phyloP scores from a whole-genome alignment of 2,888 invertebrate genomes.

The Drosophila longiperda region DNA sequence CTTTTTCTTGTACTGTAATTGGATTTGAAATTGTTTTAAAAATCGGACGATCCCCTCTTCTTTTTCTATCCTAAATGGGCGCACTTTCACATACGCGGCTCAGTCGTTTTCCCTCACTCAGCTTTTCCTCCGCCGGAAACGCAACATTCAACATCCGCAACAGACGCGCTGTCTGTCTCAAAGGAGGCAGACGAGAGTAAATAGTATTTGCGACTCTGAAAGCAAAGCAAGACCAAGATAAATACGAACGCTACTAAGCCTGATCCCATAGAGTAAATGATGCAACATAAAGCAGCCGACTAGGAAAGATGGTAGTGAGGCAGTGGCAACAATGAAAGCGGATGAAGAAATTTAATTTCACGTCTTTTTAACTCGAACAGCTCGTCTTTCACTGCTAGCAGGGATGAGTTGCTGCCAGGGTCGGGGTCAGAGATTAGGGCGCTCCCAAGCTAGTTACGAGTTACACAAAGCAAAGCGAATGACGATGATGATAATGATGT shows the following conservation, averaged over 20 bases:
- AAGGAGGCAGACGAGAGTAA: conserved; percentile 43
- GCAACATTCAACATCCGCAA: conserved; percentile 73
- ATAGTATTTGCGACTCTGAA: conserved; percentile 58
- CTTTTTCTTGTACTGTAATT: conserved; percentile 73
- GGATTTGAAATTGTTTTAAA: conserved; percentile 78
- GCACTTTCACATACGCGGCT: conserved; percentile 27
- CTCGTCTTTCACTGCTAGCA: conserved; percentile 55
- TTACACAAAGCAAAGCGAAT: conserved; percentile 29
- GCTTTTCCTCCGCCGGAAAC: conserved; percentile 48
- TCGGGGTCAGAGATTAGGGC: conserved; percentile 28
- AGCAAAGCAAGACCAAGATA: conserved; percentile 42
- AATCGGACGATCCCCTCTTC: conserved; percentile 48
- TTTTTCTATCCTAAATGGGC: conserved; percentile 45
- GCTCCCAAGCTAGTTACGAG: conserved; percentile 46
- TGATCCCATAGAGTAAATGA: conserved; percentile 81
- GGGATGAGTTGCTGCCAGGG: conserved; percentile 3
- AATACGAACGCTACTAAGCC: conserved; percentile 57
- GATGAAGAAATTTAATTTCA: conserved; percentile 83
- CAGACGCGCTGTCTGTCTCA: conserved; percentile 38
- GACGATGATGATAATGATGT: conserved; percentile 33
- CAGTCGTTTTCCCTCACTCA: neutral
- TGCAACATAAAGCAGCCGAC: conserved; percentile 59
- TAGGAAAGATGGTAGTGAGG: neutral
- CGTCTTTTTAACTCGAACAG: conserved; percentile 74
- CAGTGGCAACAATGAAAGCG: conserved; percentile 66